Base-by-base conservation (phyloP, 2,113 vertebrate genomes). In the Scophthalmus maximus region DNA sequence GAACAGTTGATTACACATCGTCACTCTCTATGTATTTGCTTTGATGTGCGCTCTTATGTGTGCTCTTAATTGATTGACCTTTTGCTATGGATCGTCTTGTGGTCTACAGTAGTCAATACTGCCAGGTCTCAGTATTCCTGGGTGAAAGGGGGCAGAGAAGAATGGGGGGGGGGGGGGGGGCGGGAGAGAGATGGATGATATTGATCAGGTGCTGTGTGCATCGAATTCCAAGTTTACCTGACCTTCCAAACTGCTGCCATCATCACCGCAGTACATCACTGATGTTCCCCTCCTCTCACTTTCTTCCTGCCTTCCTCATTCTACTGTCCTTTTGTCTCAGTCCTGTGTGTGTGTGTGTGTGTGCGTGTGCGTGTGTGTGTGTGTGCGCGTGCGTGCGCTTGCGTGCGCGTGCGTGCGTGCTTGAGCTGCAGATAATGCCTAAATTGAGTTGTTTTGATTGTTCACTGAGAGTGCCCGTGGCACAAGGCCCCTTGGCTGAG, bases 401-500 rank as follows among this genome's bases (percentile, higher is more conserved):
- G 46, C 57, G 46, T 66, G 67, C 61, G 59, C 53, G 30, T 47
- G 68, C 14, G 25, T 69, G 83, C 77, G 72, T 82, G 85, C 86
- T 80, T 77, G 81, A 87, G 82, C 87, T 85, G 87, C 81, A 88
- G 88, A 91, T 91, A 91, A 89, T 91, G 79, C 85, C 87, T 81
- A 90, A 92, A 89, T 89, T 92, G 87, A 93, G 85, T 88, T 92
- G 89, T 90, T 90, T 90, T 92, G 91, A 94, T 87, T 92, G 87
- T 88, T 90, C 85, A 82, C 81, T 73, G 78, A 87, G 87, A 90
- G 85, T 84, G 85, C 83, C 85, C 20, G 69, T 72, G 89, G 88
- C 81, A 87, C 56, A 71, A 78, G 86, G 82, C 87, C 89, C 87
- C 78, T 77, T 25, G 80, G 87, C 83, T 79, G 73, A 83, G 73